phyloP scores from a whole-genome alignment of 2,113 vertebrate species.

The Cromileptes altivelis region DNA sequence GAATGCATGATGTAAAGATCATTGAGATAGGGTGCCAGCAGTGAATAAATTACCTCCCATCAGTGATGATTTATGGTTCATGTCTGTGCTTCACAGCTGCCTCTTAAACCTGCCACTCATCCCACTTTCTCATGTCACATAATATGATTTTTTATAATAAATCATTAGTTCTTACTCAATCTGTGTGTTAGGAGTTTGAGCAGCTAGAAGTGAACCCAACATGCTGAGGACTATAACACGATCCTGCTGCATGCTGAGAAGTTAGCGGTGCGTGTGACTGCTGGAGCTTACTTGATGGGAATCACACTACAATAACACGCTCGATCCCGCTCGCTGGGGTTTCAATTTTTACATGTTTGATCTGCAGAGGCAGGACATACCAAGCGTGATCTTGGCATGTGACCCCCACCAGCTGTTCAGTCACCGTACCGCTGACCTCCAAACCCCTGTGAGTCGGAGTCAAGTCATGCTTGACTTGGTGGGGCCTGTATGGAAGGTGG shows the following conservation, averaged over 20 bases:
- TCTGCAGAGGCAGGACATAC: conserved; percentile 48
- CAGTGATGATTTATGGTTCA: conserved; percentile 31
- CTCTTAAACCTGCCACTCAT: conserved; percentile 42
- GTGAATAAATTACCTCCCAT: conserved; percentile 13
- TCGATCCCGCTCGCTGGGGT: conserved; percentile 30
- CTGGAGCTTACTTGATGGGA: conserved; percentile 46
- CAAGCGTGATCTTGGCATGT: conserved; percentile 55
- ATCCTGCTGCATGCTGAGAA: not conserved
- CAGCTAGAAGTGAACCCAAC: not conserved
- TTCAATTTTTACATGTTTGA: conserved; percentile 56
- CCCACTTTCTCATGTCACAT: conserved; percentile 33
- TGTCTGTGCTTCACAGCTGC: conserved; percentile 18
- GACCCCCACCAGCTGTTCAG: conserved; percentile 55
- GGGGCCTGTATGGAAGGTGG: conserved; percentile 17
- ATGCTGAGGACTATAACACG: not conserved
- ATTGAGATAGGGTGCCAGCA: conserved; percentile 7
- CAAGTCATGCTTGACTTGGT: conserved; percentile 36
- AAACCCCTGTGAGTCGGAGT: conserved; percentile 22
- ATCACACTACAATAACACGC: conserved; percentile 51
- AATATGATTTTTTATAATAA: conserved; percentile 24
- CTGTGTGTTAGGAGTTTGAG: not conserved
- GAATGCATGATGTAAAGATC: not conserved
- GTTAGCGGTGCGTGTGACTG: conserved; percentile 4
- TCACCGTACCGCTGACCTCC: conserved; percentile 32
- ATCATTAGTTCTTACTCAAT: conserved; percentile 29